A percentile compares a stretch with the other conserved stretches of the same genome.
These are phyloP conservation scores for Calidris pygmaea DNA, from an alignment of 2,113 vertebrate genomes.

Conservation along the genomic window DNA sequence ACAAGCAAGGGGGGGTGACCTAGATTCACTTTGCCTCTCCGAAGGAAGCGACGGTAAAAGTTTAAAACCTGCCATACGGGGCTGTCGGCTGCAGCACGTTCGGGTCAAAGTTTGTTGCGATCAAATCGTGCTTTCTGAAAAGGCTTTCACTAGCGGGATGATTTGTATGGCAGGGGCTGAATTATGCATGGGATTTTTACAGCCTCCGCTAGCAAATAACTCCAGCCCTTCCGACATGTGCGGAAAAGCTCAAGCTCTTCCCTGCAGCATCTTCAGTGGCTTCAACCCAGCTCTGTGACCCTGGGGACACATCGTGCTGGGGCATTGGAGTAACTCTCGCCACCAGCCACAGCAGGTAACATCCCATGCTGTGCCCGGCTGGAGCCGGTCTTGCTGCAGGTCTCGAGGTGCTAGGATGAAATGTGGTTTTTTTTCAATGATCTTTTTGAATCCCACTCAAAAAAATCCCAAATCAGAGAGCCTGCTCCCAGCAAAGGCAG, in stretches of 20 bases:
- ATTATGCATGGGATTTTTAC: slow-evolving; percentile 19
- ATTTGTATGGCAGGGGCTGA: neutral
- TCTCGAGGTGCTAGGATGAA: neutral
- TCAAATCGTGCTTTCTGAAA: neutral
- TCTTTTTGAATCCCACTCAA: neutral
- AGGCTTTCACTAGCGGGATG: neutral
- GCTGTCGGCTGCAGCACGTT: neutral
- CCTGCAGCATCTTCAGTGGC: neutral
- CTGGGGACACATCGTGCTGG: neutral
- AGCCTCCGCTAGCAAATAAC: neutral
- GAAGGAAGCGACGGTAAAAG: slow-evolving; percentile 22
- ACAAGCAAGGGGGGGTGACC: neutral
- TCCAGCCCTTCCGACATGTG: neutral
- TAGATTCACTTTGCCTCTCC: slow-evolving; percentile 16
- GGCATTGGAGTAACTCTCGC: neutral
- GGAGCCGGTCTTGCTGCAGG: neutral
- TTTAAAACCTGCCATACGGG: neutral
- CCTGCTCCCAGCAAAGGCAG: neutral
- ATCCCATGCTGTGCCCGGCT: neutral
- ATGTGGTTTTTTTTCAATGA: neutral
- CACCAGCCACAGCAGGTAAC: neutral
- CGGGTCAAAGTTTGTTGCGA: neutral
- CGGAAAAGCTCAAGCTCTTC: neutral
- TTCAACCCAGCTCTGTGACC: neutral
- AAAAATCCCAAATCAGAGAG: neutral